These are phyloP conservation scores for Aphis craccivora DNA, from an alignment of 1,140 invertebrate genomes.

Conservation along the genomic window DNA sequence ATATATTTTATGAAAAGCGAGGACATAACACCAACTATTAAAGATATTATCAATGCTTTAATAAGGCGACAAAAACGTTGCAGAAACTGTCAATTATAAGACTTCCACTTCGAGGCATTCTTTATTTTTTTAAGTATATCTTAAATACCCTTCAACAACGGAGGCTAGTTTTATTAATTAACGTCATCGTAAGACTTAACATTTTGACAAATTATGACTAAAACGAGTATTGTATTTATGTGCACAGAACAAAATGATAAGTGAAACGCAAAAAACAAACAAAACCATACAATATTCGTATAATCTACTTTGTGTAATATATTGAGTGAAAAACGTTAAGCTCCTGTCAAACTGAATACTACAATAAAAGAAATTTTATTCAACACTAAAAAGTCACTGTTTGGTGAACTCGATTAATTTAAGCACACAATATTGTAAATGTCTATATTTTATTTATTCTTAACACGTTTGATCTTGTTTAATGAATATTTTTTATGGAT, in stretches of 20 bases:
- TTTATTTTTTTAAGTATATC: background rate
- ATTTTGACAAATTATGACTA: background rate
- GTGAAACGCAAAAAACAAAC: background rate
- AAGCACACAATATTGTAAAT: background rate
- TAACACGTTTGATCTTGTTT: background rate
- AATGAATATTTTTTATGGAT: background rate
- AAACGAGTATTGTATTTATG: background rate
- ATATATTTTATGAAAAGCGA: background rate
- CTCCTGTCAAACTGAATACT: background rate
- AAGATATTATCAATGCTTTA: background rate
- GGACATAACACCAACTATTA: background rate
- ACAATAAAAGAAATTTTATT: background rate
- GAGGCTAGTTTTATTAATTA: background rate
- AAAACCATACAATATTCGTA: background rate
- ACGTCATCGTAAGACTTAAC: background rate
- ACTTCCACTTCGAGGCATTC: background rate
- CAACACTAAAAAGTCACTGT: background rate
- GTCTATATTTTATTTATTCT: background rate
- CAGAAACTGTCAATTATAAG: background rate
- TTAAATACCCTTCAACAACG: background rate
- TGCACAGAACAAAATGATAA: background rate
- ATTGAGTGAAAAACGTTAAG: background rate
- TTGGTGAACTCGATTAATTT: background rate
- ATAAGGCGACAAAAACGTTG: background rate
- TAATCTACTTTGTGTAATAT: background rate